Conservation (phyloP, 2,797 vertebrate species). For the Syngnathus rostellatus region DNA sequence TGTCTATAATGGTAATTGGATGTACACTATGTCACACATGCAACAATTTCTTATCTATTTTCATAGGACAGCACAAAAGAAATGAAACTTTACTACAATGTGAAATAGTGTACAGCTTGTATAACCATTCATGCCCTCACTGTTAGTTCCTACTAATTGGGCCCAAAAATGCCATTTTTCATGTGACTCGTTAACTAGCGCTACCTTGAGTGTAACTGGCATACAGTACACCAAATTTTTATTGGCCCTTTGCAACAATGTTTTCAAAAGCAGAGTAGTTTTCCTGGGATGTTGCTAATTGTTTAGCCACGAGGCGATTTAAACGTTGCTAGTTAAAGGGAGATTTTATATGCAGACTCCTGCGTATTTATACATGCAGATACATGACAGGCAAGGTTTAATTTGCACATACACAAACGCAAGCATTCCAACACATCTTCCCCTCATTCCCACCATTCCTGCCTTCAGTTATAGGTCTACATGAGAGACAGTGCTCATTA, state of each 20-base stretch:
- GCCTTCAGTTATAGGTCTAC: slow-evolving; percentile 33
- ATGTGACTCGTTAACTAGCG: no score
- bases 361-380: neutral
- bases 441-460: slow-evolving; percentile 28
- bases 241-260: neutral
- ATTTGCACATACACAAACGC: slow-evolving; percentile 14
- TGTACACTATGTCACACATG: neutral
- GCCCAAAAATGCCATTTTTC: no score
- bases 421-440: slow-evolving; percentile 20
- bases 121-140: no score
- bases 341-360: neutral
- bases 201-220: no score
- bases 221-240: neutral
- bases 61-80: neutral
- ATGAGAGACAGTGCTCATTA: slow-evolving; percentile 52
- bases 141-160: no score
- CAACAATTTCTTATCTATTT: neutral
- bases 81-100: neutral
- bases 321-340: neutral
- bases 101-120: neutral
- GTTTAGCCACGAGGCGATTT: neutral
- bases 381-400: neutral
- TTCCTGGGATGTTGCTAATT: neutral
- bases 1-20: neutral
- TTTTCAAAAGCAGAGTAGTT: neutral